A percentile compares a stretch with the other conserved stretches of the same genome.
phyloP scores from a whole-genome alignment of 2,113 vertebrate species.

The Mustela lutreola region DNA sequence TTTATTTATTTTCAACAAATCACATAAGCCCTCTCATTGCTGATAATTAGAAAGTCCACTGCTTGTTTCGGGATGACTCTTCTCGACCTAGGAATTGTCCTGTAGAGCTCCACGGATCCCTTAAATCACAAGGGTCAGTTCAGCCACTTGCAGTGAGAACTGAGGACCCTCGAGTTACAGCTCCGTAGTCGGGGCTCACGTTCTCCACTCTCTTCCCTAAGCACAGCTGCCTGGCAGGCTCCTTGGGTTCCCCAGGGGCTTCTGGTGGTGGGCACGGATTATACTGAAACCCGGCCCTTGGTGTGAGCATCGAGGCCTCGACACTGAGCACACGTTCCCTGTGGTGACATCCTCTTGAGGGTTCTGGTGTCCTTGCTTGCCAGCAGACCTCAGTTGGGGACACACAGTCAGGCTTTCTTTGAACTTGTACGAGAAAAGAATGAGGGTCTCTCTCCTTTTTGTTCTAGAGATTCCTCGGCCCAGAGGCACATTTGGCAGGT shows the following conservation, averaged over 20 bases:
- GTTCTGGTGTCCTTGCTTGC: not conserved
- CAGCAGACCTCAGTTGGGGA: not conserved
- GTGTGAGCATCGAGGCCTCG: not conserved
- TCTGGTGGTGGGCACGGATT: not conserved
- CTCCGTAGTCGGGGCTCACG: fast-evolving
- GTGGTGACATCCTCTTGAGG: not conserved
- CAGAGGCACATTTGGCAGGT: not conserved
- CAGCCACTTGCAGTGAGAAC: not conserved
- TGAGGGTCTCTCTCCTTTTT: not conserved
- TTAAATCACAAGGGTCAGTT: not conserved
- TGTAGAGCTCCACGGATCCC: not conserved
- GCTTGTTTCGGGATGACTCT: not conserved
- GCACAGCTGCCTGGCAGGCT: too few relatives aligned
- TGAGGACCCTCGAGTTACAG: too few relatives aligned
- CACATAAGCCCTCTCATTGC: not conserved
- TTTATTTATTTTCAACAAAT: not conserved
- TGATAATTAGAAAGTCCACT: not conserved
- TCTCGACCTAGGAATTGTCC: not conserved
- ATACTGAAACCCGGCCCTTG: not conserved
- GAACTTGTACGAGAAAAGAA: not conserved
- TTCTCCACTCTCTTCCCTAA: not conserved
- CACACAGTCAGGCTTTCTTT: not conserved
- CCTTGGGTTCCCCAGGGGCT: not conserved
- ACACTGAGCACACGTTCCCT: not conserved
- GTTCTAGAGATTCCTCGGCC: not conserved